These are phyloP conservation scores for Elephantulus edwardii DNA, from an alignment of 2,113 vertebrate species.

Conservation along the genomic window DNA sequence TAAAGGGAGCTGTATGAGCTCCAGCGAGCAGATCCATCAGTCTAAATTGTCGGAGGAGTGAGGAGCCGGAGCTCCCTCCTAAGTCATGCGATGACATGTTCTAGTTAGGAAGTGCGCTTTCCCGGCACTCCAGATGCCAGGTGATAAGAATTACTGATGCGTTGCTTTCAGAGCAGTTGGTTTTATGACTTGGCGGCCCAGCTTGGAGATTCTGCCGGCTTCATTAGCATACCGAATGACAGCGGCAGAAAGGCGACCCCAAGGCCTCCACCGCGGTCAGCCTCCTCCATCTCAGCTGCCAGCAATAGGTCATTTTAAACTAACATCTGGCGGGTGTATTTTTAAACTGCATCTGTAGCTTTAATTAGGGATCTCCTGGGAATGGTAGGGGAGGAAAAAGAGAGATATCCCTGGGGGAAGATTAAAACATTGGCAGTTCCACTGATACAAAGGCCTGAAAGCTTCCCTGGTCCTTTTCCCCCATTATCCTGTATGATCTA, in stretches of 20 bases:
- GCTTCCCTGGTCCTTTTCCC: constrained; percentile 83
- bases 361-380: constrained; percentile 75
- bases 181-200: constrained; percentile 63
- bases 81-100: constrained; percentile 29
- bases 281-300: constrained; percentile 55
- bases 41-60: constrained; percentile 45
- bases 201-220: constrained; percentile 54
- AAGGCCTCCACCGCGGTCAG: neutral
- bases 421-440: constrained; percentile 79
- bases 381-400: constrained; percentile 56
- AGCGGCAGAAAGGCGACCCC: neutral
- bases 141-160: constrained; percentile 61
- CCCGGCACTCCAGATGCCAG: constrained; percentile 66
- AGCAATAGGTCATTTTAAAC: constrained; percentile 52
- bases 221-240: constrained; percentile 59
- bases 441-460: constrained; percentile 72
- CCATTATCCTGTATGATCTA: neutral
- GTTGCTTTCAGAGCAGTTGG: constrained; percentile 67
- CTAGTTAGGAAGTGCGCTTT: constrained; percentile 54
- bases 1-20: constrained; percentile 18
- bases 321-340: constrained; percentile 66
- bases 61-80: constrained; percentile 30
- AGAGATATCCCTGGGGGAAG: constrained; percentile 70
- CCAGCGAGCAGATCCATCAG: constrained; percentile 51
- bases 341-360: constrained; percentile 67